phyloP scores from a whole-genome alignment of 2,888 invertebrate genomes.

The Augiades crinisus region DNA sequence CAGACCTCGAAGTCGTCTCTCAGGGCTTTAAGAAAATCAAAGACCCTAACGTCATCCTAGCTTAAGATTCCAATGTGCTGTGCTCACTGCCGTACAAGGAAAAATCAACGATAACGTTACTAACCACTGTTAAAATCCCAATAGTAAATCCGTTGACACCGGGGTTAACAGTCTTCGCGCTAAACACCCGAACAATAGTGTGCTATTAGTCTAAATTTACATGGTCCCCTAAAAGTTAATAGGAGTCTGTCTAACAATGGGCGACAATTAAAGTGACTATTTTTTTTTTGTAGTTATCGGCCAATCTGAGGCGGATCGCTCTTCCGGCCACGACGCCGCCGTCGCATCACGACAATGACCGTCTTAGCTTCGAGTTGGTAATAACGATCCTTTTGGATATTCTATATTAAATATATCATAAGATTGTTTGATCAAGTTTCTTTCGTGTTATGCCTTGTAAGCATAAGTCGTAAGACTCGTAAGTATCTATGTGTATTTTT shows the following conservation, averaged over 20 bases:
- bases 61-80: no score
- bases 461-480: no score
- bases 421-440: no score
- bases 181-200: neutral
- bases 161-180: neutral
- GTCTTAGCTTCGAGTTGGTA: neutral
- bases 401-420: no score
- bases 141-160: neutral
- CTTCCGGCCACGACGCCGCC: constrained; percentile 3
- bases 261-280: neutral
- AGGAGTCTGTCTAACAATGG: neutral
- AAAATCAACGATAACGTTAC: neutral
- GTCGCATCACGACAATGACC: constrained; percentile 7
- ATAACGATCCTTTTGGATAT: neutral
- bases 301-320: constrained; percentile 3
- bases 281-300: neutral
- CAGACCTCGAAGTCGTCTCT: no score
- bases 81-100: no score
- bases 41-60: no score
- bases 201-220: neutral
- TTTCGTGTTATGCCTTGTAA: no score
- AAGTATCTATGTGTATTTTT: no score
- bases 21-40: no score
- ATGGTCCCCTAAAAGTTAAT: neutral
- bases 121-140: neutral